These are phyloP conservation scores for Ormyrus pomaceus DNA, from an alignment of 2,888 invertebrate genomes.

Conservation along the genomic window DNA sequence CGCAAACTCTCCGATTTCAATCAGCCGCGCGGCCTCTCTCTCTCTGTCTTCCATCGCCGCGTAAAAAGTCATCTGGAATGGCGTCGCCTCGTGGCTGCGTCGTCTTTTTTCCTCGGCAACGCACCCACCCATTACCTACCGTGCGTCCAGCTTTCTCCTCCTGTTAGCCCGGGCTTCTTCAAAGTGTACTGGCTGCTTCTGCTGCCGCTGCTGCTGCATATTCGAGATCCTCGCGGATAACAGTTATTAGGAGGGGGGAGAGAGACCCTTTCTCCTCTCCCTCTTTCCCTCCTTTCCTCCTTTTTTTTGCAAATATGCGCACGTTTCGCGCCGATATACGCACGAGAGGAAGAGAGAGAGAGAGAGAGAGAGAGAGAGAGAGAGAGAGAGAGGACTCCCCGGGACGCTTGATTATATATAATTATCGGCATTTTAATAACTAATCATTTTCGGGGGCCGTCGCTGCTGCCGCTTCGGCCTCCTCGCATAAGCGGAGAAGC, in stretches of 20 bases:
- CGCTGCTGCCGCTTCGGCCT: slow-evolving; percentile 57
- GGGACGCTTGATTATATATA: slow-evolving; percentile 73
- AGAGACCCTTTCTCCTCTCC: neutral
- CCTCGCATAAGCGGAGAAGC: slow-evolving; percentile 68
- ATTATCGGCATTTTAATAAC: slow-evolving; percentile 76
- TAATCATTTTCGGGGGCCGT: slow-evolving; percentile 72
- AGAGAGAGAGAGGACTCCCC: too few species aligned
- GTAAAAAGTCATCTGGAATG: slow-evolving; percentile 40
- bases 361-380: too few species aligned
- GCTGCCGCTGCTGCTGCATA: slow-evolving; percentile 34
- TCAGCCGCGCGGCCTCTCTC: neutral
- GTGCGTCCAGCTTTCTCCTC: neutral
- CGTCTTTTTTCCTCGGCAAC: neutral
- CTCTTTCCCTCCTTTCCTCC: neutral
- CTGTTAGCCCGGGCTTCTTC: slow-evolving; percentile 14
- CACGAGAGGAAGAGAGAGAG: too few species aligned
- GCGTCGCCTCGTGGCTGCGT: slow-evolving; percentile 5
- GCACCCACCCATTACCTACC: neutral
- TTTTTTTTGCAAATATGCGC: slow-evolving; percentile 68
- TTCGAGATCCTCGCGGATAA: slow-evolving; percentile 72
- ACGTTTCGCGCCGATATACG: too few species aligned
- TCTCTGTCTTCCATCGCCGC: too few species aligned
- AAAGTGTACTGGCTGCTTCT: slow-evolving; percentile 24
- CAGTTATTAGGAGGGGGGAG: slow-evolving; percentile 71
- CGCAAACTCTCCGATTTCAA: neutral